phyloP scores from a whole-genome alignment of 2,888 invertebrate species.

The Lochmaea crataegi region DNA sequence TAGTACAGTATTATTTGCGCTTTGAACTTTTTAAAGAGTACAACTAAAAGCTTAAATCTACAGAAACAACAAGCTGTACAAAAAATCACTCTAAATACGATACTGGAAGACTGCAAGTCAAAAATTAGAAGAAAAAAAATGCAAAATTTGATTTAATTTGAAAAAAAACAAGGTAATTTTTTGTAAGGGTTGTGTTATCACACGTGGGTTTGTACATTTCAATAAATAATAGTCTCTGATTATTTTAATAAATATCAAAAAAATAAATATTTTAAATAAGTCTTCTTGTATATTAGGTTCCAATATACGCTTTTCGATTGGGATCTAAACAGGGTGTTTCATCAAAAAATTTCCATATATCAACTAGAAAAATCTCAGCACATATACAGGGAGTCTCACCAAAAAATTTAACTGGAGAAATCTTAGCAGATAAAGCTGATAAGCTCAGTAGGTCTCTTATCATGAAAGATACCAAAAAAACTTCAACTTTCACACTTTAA shows the following conservation, averaged over 20 bases:
- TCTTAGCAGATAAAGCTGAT: too few species aligned
- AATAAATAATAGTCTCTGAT: not conserved
- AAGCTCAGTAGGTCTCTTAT: too few species aligned
- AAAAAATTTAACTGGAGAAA: too few species aligned
- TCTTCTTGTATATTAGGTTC: not conserved
- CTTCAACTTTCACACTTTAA: too few species aligned
- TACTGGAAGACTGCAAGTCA: not conserved
- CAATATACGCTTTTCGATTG: not conserved
- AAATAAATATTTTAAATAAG: not conserved
- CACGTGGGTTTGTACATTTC: not conserved
- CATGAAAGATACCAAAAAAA: too few species aligned
- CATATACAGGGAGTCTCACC: too few species aligned
- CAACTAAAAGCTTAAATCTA: not conserved
- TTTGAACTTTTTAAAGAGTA: conserved; percentile 2
- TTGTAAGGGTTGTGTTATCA: not conserved
- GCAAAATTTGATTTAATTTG: too few species aligned
- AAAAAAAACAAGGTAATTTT: not conserved
- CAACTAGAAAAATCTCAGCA: too few species aligned
- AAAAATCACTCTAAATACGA: not conserved
- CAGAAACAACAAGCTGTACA: not conserved
- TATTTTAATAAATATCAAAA: not conserved
- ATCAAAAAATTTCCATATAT: too few species aligned
- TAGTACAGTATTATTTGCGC: conserved; percentile 11
- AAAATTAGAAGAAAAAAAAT: not conserved
- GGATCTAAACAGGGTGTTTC: too few species aligned